Evolutionary conservation across 2,888 invertebrate species (phyloP), one percentile per base, ranked within the genome.

Genomic region (Tridacna crocea): DNA sequence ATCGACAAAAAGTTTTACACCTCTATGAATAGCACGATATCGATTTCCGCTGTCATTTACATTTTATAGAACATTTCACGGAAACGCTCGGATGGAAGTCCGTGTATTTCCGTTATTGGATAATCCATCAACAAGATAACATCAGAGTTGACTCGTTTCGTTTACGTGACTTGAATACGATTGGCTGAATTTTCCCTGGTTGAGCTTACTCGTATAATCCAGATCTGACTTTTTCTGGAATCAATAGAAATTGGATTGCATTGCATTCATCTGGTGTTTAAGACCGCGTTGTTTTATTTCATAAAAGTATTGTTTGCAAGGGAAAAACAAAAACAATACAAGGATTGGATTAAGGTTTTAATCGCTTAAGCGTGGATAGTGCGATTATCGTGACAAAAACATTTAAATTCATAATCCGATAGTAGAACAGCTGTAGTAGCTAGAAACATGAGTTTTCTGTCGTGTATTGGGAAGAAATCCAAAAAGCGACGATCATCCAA

Each of bases 381-480:
- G 36, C 8, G 36, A 36, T 36, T 36, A 36, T 36, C 36, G 36
- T 4, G 36, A 36, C 36, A 36, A 36, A 36, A 36, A 8, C 36
- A 36, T 36, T 36, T 36, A 36, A 36, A 36, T 36, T 8, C 36
- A 36, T 36, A 36, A 36, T 36, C 36, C 36, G 2, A 36, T 36
- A 36, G 8, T 36, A 36, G 36, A 36, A 36, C 36, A 36, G 36
- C 36, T 36, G 36, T 36, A 36, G 36, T 36, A 55, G 19, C 19
- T 55, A 55, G 19, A 6, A 74, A 19, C 15, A 87, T 87, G 86
- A 87, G 86, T 82, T 87, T 87, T 55, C 58, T 87, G 51, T 84
- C 86, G 58, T 87, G 86, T 65, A 87, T 87, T 22, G 86, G 86
- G 26, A 87, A 87, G 63, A 75, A 63, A 47, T 87, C 86, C 2